Evolutionary conservation across 2,113 vertebrate species (phyloP).

Genomic region (Polyodon spathula): DNA sequence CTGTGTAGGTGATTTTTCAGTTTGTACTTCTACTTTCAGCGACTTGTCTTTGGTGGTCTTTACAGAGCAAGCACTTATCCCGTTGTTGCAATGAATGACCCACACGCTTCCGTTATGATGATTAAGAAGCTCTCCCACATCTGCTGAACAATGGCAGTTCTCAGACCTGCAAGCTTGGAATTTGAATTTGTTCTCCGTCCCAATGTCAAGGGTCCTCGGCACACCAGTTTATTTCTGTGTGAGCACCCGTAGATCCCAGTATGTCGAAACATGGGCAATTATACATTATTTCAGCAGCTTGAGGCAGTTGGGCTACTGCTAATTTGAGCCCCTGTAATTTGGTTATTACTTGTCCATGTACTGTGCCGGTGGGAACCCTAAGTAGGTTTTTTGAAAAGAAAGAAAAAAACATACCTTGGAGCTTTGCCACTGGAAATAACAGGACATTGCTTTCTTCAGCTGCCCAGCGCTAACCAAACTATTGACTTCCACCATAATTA

Average conservation of each 20-base stretch:
- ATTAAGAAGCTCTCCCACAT: no score
- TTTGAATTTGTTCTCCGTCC: no score
- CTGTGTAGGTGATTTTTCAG: no score
- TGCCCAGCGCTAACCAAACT: slow-evolving; percentile 33
- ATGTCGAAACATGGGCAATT: not conserved
- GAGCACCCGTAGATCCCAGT: not conserved
- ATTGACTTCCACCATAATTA: slow-evolving; percentile 47
- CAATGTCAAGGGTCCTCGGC: no score
- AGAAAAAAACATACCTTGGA: slow-evolving; percentile 22
- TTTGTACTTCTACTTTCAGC: no score
- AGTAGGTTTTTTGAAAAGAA: slow-evolving; percentile 20
- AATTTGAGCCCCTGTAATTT: not conserved
- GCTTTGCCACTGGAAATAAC: slow-evolving; percentile 31
- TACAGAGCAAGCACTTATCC: no score
- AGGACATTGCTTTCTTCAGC: slow-evolving; percentile 21
- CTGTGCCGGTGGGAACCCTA: slow-evolving; percentile 10
- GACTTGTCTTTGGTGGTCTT: no score
- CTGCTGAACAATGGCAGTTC: no score
- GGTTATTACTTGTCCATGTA: not conserved
- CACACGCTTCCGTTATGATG: no score
- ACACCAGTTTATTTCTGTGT: not conserved
- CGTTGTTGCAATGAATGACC: no score
- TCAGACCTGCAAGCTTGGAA: no score
- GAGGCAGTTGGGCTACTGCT: not conserved
- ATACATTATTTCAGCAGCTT: not conserved